A percentile compares a stretch with the other conserved stretches of the same genome.
These are phyloP conservation scores for Leuctra nigra DNA, from an alignment of 2,888 invertebrate genomes.

Conservation along the genomic window DNA sequence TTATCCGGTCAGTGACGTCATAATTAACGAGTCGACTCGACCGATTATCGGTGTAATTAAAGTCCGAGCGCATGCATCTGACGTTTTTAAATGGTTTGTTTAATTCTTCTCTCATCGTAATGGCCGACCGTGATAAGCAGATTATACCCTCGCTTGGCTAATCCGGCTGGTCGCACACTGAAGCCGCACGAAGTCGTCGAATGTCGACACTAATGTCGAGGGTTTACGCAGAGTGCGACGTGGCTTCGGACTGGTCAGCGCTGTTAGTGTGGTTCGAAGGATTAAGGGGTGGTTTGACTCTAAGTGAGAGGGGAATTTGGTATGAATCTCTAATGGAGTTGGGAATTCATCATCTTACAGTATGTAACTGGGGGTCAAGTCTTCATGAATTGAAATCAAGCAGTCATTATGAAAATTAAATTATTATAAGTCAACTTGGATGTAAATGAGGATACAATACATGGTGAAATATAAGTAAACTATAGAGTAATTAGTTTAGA, in stretches of 20 bases:
- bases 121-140: slow-evolving; percentile 3
- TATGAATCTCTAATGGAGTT: slow-evolving; percentile 16
- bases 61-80: slow-evolving; percentile 25
- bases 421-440: no score
- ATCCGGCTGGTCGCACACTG: slow-evolving; percentile 7
- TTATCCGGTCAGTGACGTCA: no score
- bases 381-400: neutral
- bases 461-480: no score
- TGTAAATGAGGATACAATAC: no score
- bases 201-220: neutral
- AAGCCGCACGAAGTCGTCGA: neutral
- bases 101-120: slow-evolving; percentile 19
- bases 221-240: neutral
- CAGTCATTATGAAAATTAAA: slow-evolving; percentile 3
- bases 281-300: slow-evolving; percentile 6
- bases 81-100: slow-evolving; percentile 27
- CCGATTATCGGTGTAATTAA: slow-evolving; percentile 27
- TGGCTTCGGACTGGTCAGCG: neutral
- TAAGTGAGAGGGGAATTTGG: no score
- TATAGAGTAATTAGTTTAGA: no score
- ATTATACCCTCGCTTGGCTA: neutral
- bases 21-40: no score
- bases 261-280: neutral
- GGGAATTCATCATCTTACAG: slow-evolving; percentile 10
- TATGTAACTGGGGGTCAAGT: neutral